Conservation (phyloP, 35 echinoderm and acorn worm species). For the Ptychodera flava region DNA sequence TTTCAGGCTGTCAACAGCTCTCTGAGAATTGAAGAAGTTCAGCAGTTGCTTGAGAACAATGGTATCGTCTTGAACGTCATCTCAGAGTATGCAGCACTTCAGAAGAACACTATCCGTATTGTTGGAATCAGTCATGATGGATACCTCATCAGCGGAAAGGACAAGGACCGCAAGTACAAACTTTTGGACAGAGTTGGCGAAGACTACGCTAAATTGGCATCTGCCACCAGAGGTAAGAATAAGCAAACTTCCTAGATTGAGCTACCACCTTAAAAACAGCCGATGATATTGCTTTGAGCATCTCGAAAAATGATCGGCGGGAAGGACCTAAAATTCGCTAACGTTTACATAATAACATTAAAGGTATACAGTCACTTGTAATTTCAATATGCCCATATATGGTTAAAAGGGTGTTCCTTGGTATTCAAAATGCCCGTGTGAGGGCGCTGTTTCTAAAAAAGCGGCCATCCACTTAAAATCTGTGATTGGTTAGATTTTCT, state of each 20-base stretch:
- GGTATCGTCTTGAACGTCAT: constrained; percentile 73
- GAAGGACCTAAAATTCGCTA: neutral
- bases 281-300: neutral
- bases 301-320: neutral
- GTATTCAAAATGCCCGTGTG: no score
- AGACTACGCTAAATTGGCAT: constrained; percentile 78
- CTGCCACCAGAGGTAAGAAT: constrained; percentile 69
- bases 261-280: neutral
- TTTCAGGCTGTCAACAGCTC: constrained; percentile 4
- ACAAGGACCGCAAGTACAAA: constrained; percentile 4
- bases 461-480: no score
- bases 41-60: constrained; percentile 31
- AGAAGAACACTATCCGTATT: constrained; percentile 49
- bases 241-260: neutral
- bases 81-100: constrained; percentile 56
- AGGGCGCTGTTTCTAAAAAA: no score
- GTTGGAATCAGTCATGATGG: constrained; percentile 69
- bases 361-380: no score
- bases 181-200: constrained; percentile 51
- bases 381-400: no score
- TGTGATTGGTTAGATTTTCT: no score
- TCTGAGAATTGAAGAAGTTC: constrained; percentile 7
- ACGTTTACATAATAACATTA: no score
- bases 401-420: no score
- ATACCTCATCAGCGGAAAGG: constrained; percentile 43